Evolutionary conservation across 2,888 invertebrate genomes (phyloP).

Genomic region (Zootermopsis nevadensis): DNA sequence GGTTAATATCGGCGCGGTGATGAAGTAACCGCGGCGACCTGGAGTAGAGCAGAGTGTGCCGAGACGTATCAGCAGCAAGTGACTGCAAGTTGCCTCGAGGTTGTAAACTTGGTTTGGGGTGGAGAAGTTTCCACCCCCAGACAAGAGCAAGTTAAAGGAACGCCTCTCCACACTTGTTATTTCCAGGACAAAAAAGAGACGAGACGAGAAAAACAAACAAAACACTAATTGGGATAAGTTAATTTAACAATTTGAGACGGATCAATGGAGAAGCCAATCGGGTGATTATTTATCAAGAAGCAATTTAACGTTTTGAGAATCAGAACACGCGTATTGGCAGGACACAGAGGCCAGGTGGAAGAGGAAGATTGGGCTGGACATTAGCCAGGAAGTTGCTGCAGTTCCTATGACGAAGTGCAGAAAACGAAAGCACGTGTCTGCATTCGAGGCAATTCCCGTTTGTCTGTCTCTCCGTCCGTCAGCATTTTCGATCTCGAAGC

Average conservation of each 20-base stretch:
- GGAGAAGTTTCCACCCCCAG: not conserved
- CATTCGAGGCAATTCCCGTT: too few species aligned
- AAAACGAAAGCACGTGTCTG: too few species aligned
- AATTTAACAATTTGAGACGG: constrained; percentile 25
- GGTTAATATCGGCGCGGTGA: too few species aligned
- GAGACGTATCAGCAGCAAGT: constrained; percentile 10
- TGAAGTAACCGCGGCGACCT: too few species aligned
- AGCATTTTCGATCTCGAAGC: too few species aligned
- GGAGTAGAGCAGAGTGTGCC: not conserved
- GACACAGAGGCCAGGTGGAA: not conserved
- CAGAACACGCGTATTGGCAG: not conserved
- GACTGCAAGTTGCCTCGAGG: constrained; percentile 19
- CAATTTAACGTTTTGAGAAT: constrained; percentile 28
- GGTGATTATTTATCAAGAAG: constrained; percentile 37
- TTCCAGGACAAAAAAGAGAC: not conserved
- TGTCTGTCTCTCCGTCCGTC: too few species aligned
- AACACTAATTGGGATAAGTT: constrained; percentile 29
- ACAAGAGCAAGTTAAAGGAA: not conserved
- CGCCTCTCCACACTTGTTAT: constrained; percentile 6
- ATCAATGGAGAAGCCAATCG: not conserved
- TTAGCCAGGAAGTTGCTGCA: too few species aligned
- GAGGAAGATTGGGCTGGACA: not conserved
- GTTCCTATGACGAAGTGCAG: too few species aligned
- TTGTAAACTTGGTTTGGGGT: constrained; percentile 2
- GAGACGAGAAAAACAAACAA: not conserved